Base-by-base conservation (phyloP, 2,888 invertebrate species). In the Tiphia femorata region DNA sequence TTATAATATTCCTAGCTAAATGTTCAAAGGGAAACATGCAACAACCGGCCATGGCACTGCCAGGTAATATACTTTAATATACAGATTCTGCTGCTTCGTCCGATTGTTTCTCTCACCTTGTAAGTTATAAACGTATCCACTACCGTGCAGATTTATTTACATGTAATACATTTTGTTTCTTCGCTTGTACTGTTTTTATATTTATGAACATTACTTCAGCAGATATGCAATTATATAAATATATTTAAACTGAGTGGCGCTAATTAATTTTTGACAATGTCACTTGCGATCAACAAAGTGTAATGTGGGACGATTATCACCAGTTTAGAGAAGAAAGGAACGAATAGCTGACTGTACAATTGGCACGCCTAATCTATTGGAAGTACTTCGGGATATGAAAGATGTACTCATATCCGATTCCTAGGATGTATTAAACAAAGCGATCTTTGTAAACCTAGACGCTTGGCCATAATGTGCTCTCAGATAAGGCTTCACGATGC, bases 1-100 rank as follows among this genome's bases (percentile, higher is more conserved):
- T 70, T 60, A 68, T 66, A 48, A 25, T 25, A 63, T 63, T 60
- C 63, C 67, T 70, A 69, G 65, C 64, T 65, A 70, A 63, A 55
- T 58, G 56, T 70, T 57, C 55, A 66, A 69, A 59, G 62, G 55
- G 55, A 63, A 66, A 60, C 62, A 62, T 62, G 60, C 51, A 70
- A 67, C 64, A 64, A 64, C 48, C 62, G 61, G 49, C 64, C 54
- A 58, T 67, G 54, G 58, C 63, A 64, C 60, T 51, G 59, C 49
- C 59, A 53, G 46, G 52, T 58, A 58, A 56, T 58, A 59, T 44
- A 51, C 25, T 49, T 37, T 29, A 2, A 12, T 49, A 44, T 33
- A 50, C 17, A 50, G 46, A 37, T 50, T 38, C 16, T 41, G 12
- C 21, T 41, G 21, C 27, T 38, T 44, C 47, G 41, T 46, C 49